A percentile compares a stretch with the other conserved stretches of the same genome.
phyloP scores from a whole-genome alignment of 2,113 vertebrate species.

The Phoenicopterus ruber region DNA sequence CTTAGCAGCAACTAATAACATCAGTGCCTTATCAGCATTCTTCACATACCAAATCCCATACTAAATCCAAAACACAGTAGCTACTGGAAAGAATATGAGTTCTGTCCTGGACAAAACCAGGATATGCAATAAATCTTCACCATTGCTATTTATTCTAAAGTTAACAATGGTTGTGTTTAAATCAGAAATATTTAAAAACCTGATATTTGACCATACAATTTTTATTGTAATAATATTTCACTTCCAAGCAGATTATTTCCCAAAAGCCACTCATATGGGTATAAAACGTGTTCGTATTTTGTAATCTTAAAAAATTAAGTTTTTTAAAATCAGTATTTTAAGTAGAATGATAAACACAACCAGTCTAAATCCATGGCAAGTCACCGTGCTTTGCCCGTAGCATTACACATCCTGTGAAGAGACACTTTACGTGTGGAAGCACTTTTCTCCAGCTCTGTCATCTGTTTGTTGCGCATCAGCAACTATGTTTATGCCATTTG shows the following conservation, averaged over 20 bases:
- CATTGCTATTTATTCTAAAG: background rate
- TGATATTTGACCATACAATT: background rate
- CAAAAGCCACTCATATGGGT: rapidly evolving
- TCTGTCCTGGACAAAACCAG: too few species aligned
- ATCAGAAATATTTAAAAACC: background rate
- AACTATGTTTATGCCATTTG: background rate
- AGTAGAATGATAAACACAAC: background rate
- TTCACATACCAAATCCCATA: too few species aligned
- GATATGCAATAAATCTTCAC: background rate
- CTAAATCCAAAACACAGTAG: too few species aligned
- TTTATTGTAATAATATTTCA: background rate
- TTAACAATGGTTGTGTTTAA: background rate
- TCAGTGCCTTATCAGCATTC: too few species aligned
- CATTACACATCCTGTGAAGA: background rate
- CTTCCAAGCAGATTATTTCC: background rate
- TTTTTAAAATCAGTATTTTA: background rate
- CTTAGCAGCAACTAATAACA: too few species aligned
- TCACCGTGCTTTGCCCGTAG: rapidly evolving
- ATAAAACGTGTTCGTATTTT: background rate
- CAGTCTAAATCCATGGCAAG: background rate
- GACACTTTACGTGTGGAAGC: background rate
- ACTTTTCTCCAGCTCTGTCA: background rate
- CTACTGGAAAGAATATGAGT: too few species aligned
- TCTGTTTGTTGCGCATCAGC: background rate
- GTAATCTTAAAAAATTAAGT: rapidly evolving